Percentiles rank a stretch among this genome's conserved stretches.
phyloP scores from a whole-genome alignment of 2,797 vertebrate species.

The Hapalemur alaotrensis region DNA sequence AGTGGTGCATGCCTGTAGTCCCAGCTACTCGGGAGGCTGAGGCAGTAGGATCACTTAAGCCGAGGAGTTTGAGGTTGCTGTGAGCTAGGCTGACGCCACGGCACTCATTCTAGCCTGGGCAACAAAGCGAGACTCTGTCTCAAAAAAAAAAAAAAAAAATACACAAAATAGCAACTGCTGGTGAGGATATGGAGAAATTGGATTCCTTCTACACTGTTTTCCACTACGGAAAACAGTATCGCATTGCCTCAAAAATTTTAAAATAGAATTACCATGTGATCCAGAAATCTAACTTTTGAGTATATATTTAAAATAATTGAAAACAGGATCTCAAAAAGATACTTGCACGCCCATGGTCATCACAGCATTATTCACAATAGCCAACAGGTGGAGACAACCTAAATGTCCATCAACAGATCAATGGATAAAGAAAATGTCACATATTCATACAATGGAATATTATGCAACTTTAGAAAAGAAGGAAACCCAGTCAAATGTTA shows the following conservation, averaged over 20 bases:
- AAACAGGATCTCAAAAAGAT: neutral
- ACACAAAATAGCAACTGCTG: too few relatives aligned
- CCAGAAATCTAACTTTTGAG: neutral
- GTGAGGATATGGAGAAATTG: too few relatives aligned
- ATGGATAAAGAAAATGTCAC: neutral
- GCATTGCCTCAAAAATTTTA: neutral
- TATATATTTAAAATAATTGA: neutral
- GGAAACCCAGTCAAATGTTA: neutral
- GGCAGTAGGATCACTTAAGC: too few relatives aligned
- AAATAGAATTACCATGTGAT: neutral
- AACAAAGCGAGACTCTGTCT: too few relatives aligned
- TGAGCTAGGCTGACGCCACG: too few relatives aligned
- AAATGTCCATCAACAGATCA: neutral
- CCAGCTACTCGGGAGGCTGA: too few relatives aligned
- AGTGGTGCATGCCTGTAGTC: too few relatives aligned
- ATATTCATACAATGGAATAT: neutral
- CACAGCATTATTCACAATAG: neutral
- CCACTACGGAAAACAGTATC: neutral
- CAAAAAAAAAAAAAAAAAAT: too few relatives aligned
- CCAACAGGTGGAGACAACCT: neutral
- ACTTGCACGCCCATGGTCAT: neutral
- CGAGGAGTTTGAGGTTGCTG: too few relatives aligned
- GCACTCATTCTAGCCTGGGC: too few relatives aligned
- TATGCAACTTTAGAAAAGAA: neutral
- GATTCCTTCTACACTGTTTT: too few relatives aligned